These are phyloP conservation scores for Pomacea canaliculata DNA, from an alignment of 2,888 invertebrate genomes.

Conservation along the genomic window DNA sequence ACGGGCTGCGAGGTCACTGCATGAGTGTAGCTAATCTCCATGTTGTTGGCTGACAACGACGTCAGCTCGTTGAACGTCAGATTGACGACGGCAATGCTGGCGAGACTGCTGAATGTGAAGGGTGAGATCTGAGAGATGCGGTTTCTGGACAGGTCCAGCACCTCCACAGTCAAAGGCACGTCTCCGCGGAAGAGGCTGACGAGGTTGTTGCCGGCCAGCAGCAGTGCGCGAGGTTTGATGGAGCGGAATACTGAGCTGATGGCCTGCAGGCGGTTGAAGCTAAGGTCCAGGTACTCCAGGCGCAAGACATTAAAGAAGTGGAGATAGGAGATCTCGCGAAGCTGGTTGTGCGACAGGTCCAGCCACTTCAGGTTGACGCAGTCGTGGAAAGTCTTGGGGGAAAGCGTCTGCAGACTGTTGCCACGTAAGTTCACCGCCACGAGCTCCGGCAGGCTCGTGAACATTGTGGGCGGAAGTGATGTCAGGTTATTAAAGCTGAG, in stretches of 20 bases:
- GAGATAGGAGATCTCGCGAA: conserved; percentile 14
- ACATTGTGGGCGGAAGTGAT: conserved; percentile 30
- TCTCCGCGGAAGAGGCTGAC: conserved; percentile 32
- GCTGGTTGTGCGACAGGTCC: conserved; percentile 41
- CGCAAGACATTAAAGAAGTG: conserved; percentile 34
- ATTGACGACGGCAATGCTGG: conserved; percentile 41
- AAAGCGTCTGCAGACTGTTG: conserved; percentile 38
- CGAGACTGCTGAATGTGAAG: conserved; percentile 47
- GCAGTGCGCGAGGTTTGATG: neutral
- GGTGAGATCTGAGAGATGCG: conserved; percentile 41
- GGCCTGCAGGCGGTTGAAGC: conserved; percentile 29
- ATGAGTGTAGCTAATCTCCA: conserved; percentile 32
- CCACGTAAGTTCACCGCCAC: conserved; percentile 33
- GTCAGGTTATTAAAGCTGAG: conserved; percentile 40
- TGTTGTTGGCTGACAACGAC: conserved; percentile 27
- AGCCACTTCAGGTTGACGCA: conserved; percentile 38
- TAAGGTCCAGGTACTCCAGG: conserved; percentile 39
- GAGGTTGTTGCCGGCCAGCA: conserved; percentile 22
- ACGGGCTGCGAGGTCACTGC: conserved; percentile 27
- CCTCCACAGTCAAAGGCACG: conserved; percentile 46
- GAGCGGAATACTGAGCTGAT: conserved; percentile 24
- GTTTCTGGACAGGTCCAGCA: conserved; percentile 46
- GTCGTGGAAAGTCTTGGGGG: conserved; percentile 39
- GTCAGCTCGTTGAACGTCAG: conserved; percentile 46
- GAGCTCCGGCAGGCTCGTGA: conserved; percentile 37